These are phyloP conservation scores for Bombyx mori DNA, from an alignment of 1,140 invertebrate species.

Conservation along the genomic window DNA sequence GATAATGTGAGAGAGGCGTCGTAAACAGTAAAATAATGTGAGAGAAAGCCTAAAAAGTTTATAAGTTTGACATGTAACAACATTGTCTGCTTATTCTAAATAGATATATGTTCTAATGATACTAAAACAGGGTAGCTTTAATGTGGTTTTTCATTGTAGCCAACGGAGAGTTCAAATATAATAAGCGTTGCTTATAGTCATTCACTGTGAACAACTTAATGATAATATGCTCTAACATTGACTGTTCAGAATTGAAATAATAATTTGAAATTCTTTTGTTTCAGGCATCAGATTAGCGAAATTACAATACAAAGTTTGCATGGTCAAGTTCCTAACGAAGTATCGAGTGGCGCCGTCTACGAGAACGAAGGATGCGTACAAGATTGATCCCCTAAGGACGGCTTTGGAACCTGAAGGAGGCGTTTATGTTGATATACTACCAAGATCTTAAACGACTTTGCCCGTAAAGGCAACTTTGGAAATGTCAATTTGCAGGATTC, in stretches of 20 bases:
- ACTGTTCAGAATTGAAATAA: no score
- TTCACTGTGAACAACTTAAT: neutral
- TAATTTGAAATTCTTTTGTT: slow-evolving; percentile 6
- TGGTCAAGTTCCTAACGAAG: slow-evolving; percentile 20
- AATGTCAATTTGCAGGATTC: no score
- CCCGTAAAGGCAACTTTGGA: no score
- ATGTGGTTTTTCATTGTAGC: neutral
- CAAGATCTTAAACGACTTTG: neutral
- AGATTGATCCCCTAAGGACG: slow-evolving; percentile 2
- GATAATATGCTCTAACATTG: no score
- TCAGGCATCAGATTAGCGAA: slow-evolving; percentile 24
- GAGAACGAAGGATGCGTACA: slow-evolving; percentile 3
- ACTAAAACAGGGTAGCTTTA: neutral
- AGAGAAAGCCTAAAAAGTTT: no score
- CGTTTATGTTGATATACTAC: slow-evolving; percentile 4
- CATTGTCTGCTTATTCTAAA: no score
- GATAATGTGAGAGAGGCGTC: no score
- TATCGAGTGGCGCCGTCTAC: slow-evolving; percentile 20
- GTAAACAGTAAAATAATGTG: no score
- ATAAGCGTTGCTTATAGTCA: neutral
- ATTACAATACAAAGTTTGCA: slow-evolving; percentile 15
- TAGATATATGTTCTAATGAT: no score
- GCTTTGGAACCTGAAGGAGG: slow-evolving; percentile 2
- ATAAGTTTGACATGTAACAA: no score
- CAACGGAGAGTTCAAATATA: no score